Conservation (phyloP, 35 echinoderm and acorn worm species). For the Apostichopus parvimensis region DNA sequence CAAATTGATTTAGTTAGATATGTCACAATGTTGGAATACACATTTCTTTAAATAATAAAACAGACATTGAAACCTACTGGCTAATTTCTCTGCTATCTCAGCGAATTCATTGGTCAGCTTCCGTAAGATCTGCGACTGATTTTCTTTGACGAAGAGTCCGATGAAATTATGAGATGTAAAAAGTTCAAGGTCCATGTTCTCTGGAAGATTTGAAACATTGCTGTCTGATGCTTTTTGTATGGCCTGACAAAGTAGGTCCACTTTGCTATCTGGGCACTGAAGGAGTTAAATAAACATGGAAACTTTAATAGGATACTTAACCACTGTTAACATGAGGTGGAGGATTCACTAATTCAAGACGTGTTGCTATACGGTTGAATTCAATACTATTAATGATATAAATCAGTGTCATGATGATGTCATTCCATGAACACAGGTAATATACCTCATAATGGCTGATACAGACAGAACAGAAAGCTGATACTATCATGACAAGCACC, state of each 20-base stretch:
- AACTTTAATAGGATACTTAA: too few relatives aligned
- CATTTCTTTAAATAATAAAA: too few relatives aligned
- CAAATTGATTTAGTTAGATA: too few relatives aligned
- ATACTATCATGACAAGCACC: too few relatives aligned
- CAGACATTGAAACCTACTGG: constrained; percentile 49
- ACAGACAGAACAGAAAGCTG: too few relatives aligned
- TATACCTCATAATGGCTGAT: too few relatives aligned
- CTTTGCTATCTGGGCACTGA: constrained; percentile 86
- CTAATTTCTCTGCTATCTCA: constrained; percentile 58
- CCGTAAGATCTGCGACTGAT: constrained; percentile 76
- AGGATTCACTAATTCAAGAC: too few relatives aligned
- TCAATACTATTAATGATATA: neutral
- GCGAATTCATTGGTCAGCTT: constrained; percentile 82
- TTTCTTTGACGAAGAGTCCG: constrained; percentile 89
- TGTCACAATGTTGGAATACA: too few relatives aligned
- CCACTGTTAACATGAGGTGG: too few relatives aligned
- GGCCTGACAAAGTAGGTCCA: constrained; percentile 66
- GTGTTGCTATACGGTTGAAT: neutral
- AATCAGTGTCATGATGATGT: neutral
- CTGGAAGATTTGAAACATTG: constrained; percentile 60
- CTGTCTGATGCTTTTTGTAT: constrained; percentile 68
- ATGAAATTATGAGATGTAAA: constrained; percentile 67
- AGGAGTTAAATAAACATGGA: too few relatives aligned
- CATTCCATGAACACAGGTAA: too few relatives aligned
- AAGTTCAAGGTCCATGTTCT: constrained; percentile 67